Evolutionary conservation across 1,140 invertebrate species (phyloP), one percentile per base, ranked within the genome.

Genomic region (Sitodiplosis mosellana): DNA sequence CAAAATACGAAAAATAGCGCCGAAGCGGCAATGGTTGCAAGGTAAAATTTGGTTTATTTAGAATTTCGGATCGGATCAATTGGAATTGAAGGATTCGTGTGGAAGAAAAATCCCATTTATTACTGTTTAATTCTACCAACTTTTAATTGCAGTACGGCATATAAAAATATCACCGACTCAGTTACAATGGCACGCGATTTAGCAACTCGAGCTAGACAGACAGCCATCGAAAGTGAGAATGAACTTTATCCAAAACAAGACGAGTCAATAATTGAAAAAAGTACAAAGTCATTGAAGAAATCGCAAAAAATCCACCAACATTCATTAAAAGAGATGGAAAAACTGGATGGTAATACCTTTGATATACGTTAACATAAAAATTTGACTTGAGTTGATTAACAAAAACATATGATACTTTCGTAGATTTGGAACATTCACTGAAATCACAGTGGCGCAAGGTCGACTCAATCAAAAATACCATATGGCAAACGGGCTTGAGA

Each of bases 111-210:
- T n/a, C n/a, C 27, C 27, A 27, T 27, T 27, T 27, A 27, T 5
- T 27, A 27, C 10, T 27, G 3, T 5, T 10, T 27, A 27, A 27
- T 44, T 20, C 5, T 19, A 47, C 10, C n/a, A n/a, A n/a, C n/a
- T n/a, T n/a, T 38, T 38, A 12, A 2, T 27, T 48, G 12, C 1
- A 88, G 87, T 37, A 75, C 77, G 46, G 87, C 82, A 0, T 91
- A 90, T 61, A 72, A 83, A 54, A 78, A 78, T 53, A 90, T 94
- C 46, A 75, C 83, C 0, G 59, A 73, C 15, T 74, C 76, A 20
- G 81, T 81, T 0, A 58, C 67, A n/a, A 70, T 73, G 48, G 86
- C 86, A 0, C 69, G 72, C 15, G 58, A 67, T 33, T 73, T 77
- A 12, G 73, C 78, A 1, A 64, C 76, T 21, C 62, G 73, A 33